Base-by-base conservation (phyloP, 2,888 invertebrate genomes). In the Caenorhabditis sp. region DNA sequence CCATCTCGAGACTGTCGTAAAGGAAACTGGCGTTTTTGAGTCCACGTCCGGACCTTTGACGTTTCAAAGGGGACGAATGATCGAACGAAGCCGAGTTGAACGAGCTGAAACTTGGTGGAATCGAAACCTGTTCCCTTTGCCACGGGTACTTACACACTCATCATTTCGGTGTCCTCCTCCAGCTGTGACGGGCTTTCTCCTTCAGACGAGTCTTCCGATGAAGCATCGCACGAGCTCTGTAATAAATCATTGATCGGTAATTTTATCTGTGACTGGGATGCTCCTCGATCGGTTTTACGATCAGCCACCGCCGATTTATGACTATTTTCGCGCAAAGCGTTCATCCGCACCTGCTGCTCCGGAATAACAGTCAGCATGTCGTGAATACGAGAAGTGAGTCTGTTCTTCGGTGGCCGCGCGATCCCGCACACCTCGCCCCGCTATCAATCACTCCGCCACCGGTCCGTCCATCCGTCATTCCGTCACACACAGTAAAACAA, bases 211-310 rank as follows among this genome's bases (percentile, higher is more conserved):
- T 84, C 82, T 58, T 84, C 84, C 0, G 84, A 84, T 9, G 84
- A 84, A 43, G 84, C 84, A 41, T 84, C 84, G 41, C 84, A 83
- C 13, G 84, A 84, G 45, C 79, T 75, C 84, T 84, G 71, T 20
- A 82, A 79, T 50, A 58, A 65, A 68, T 68, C 30, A 63, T 26
- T 30, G 13, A 39, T n/a, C 1, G 13, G 22, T 9, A 13, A 22
- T 7, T 4, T 4, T 11, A 20, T 2, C 2, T 5, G 43, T 7
- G 7, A 20, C 8, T 7, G 22, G 3, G 43, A 8, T 15, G 6
- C 43, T 17, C 13, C 2, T 26, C 24, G n/a, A n/a, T n/a, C n/a
- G n/a, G 11, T 8, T 63, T 52, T 50, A 56, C 30, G 20, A 58
- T 56, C 35, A n/a, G 35, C n/a, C 24, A 48, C 26, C n/a, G n/a